Evolutionary conservation across 2,113 vertebrate genomes (phyloP), one percentile per base, ranked within the genome.

Genomic region (Callipepla californica): DNA sequence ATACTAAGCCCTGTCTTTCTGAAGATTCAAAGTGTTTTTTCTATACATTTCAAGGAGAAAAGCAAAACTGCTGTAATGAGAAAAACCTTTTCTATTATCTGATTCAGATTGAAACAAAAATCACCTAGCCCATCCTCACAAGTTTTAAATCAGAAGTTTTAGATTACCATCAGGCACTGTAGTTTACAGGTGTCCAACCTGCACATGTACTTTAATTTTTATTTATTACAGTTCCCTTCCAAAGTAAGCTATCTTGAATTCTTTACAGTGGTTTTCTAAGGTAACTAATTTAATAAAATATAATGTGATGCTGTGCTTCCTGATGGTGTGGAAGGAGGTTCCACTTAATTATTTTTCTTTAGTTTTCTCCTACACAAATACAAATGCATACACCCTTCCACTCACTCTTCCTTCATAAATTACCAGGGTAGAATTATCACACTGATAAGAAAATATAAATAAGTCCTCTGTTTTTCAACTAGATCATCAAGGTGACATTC

Each of bases 381-480:
- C 58, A 92, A 89, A 89, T 40, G n/a, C 62, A 87, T 58, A 50
- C 48, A 55, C 42, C 47, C 22, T 90, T 78, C 77, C 78, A 92
- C 86, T 89, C 47, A 93, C 63, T 0, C 45, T 62, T 87, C 81
- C 89, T 87, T 84, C 89, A 75, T 85, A 87, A 87, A 73, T 45
- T 45, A 63, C n/a, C 84, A 84, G 18, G 25, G 42, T 53, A 82
- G 70, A 95, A 85, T 81, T 91, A 94, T 81, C 72, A 26, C n/a
- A 32, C 21, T 89, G 83, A 89, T 62, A 89, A 87, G 66, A 90
- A 94, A 89, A 94, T 69, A 58, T 74, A 91, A 93, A 73, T 92
- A 90, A 92, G 45, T 76, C 44, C 53, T 94, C 67, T 82, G 28
- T 34, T 89, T 94, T 84, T 58, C 47, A 45, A 38, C 44, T 84